Conservation (phyloP, 2,797 vertebrate species). For the Pachyuromys duprasi region DNA sequence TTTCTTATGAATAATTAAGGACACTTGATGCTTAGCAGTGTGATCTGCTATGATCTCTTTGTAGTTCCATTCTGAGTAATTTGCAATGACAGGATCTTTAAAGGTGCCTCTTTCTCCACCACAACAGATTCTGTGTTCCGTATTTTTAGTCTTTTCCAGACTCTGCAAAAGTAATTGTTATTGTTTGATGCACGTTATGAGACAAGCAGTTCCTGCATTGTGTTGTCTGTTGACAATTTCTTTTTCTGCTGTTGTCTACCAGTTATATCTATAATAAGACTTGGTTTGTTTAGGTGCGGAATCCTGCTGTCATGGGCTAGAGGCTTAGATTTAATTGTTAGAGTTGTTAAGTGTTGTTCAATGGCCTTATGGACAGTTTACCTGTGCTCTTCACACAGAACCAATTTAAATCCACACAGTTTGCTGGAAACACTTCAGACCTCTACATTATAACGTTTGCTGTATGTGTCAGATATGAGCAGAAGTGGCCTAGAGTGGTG, state of each 20-base stretch:
- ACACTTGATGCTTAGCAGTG: constrained; percentile 19
- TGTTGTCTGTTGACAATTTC: constrained; percentile 24
- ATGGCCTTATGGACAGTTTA: constrained; percentile 10
- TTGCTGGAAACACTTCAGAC: constrained; percentile 25
- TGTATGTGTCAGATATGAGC: neutral
- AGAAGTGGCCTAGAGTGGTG: neutral
- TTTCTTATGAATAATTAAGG: constrained; percentile 68
- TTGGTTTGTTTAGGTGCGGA: constrained; percentile 16
- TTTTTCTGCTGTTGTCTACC: constrained; percentile 14
- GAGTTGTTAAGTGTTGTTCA: constrained; percentile 2
- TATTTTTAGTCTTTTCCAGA: constrained; percentile 21
- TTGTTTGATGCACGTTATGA: constrained; percentile 24
- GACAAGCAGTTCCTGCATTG: constrained; percentile 25
- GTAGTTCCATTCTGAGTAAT: constrained; percentile 25
- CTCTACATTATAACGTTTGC: neutral
- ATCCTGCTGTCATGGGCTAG: neutral
- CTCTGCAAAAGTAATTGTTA: constrained; percentile 19
- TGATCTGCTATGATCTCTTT: constrained; percentile 52
- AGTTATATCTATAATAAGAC: neutral
- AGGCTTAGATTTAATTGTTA: constrained; percentile 29
- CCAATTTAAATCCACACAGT: constrained; percentile 22
- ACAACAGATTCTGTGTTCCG: neutral
- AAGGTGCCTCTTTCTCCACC: neutral
- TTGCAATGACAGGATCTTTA: neutral
- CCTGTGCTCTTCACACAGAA: constrained; percentile 31